These are phyloP conservation scores for Aphrocallistes beatrix DNA, from an alignment of 37 sponge, comb jelly and placozoan species.

Conservation along the genomic window DNA sequence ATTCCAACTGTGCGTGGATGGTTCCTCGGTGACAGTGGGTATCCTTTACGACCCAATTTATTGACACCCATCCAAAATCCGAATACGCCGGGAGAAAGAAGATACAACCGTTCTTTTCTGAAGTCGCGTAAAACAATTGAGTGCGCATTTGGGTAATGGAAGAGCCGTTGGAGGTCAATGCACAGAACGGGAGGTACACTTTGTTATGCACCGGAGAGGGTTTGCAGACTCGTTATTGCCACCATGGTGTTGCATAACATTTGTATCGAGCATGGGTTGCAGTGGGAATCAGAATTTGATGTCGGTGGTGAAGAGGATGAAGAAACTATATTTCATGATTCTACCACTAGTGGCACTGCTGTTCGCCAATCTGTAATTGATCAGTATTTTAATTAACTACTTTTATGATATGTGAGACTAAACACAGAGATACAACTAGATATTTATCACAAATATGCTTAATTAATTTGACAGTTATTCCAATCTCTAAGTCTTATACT, in stretches of 20 bases:
- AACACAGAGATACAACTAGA: too few species aligned
- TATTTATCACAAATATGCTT: too few species aligned
- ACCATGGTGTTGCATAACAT: neutral
- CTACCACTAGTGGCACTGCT: too few species aligned
- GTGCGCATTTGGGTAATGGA: neutral
- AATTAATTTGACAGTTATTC: too few species aligned
- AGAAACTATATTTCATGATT: too few species aligned
- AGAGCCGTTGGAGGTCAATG: slow-evolving; percentile 8
- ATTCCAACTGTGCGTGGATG: neutral
- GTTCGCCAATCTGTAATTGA: too few species aligned
- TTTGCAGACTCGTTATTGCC: neutral
- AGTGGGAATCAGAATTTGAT: too few species aligned
- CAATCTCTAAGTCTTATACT: too few species aligned
- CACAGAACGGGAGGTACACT: neutral
- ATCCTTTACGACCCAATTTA: neutral
- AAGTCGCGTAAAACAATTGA: neutral
- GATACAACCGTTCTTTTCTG: neutral
- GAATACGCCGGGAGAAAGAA: neutral
- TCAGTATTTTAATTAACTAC: too few species aligned
- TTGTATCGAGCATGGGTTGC: too few species aligned
- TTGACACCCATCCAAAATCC: neutral
- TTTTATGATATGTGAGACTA: too few species aligned
- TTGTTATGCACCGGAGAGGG: neutral
- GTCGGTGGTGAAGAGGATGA: too few species aligned
- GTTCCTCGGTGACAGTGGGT: neutral